Evolutionary conservation across 2,113 vertebrate species (phyloP).

Genomic region (Bucco capensis): DNA sequence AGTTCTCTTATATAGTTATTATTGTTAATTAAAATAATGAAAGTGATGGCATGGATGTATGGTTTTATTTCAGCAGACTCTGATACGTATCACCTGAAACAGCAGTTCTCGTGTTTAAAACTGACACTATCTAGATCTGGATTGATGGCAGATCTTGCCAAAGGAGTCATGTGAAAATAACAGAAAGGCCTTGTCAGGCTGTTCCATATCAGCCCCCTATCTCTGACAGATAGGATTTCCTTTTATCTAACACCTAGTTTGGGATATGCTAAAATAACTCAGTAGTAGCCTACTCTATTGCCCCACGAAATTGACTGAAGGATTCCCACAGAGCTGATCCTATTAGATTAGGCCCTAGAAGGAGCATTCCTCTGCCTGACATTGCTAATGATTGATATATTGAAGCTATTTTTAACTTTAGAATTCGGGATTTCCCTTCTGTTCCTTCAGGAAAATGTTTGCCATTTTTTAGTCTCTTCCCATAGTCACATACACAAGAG

Average conservation of each 20-base stretch:
- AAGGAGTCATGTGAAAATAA: not conserved
- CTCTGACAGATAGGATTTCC: not conserved
- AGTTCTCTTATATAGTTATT: not conserved
- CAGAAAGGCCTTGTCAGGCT: not conserved
- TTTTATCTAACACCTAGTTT: not conserved
- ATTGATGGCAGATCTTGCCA: not conserved
- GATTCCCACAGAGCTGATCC: not conserved
- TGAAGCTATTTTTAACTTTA: not conserved
- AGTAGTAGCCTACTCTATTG: not conserved
- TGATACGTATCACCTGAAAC: not conserved
- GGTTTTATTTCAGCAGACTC: not conserved
- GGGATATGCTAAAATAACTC: not conserved
- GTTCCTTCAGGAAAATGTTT: not conserved
- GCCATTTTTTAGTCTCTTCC: not conserved
- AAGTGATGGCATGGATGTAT: not conserved
- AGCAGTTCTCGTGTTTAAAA: not conserved
- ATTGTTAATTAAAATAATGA: not conserved
- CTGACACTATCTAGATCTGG: not conserved
- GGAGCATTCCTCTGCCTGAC: not conserved
- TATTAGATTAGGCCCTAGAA: not conserved
- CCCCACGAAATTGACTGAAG: not conserved
- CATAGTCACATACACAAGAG: not conserved
- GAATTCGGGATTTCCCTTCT: not conserved
- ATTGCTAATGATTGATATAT: not conserved
- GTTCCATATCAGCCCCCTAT: not conserved